Evolutionary conservation across 2,888 invertebrate species (phyloP).

Genomic region (Mythimna ferrago): DNA sequence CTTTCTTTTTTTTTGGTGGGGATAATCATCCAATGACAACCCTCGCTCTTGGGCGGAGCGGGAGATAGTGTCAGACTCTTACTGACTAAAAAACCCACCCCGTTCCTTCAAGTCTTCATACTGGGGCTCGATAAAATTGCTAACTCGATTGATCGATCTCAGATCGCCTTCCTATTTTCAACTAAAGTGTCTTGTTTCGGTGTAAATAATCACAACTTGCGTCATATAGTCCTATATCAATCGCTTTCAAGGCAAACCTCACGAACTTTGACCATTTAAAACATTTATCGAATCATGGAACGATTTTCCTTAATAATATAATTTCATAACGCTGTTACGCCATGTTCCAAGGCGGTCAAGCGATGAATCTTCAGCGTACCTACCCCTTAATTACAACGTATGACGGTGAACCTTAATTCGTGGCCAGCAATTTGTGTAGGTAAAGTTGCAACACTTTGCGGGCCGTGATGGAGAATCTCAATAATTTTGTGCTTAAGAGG

Average conservation of each 20-base stretch:
- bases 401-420: slow-evolving; percentile 58
- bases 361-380: slow-evolving; percentile 63
- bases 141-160: too few species aligned
- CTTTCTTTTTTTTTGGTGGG: too few species aligned
- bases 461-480: slow-evolving; percentile 48
- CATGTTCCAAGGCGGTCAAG: slow-evolving; percentile 57
- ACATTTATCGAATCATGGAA: slow-evolving; percentile 25
- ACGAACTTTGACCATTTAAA: slow-evolving; percentile 41
- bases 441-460: slow-evolving; percentile 51
- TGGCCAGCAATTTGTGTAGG: slow-evolving; percentile 56
- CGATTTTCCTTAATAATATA: slow-evolving; percentile 53
- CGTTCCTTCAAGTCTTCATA: too few species aligned
- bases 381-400: slow-evolving; percentile 65
- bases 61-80: too few species aligned
- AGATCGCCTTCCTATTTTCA: too few species aligned
- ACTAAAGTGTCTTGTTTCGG: not conserved
- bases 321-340: slow-evolving; percentile 57
- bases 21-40: too few species aligned
- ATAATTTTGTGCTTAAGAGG: slow-evolving; percentile 48
- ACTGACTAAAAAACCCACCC: too few species aligned
- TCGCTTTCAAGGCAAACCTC: slow-evolving; percentile 46
- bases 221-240: slow-evolving; percentile 34
- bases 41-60: too few species aligned
- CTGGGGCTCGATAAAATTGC: too few species aligned
- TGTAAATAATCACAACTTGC: slow-evolving; percentile 3